phyloP scores from a whole-genome alignment of 2,888 invertebrate species.

The Drosophila demipolita region DNA sequence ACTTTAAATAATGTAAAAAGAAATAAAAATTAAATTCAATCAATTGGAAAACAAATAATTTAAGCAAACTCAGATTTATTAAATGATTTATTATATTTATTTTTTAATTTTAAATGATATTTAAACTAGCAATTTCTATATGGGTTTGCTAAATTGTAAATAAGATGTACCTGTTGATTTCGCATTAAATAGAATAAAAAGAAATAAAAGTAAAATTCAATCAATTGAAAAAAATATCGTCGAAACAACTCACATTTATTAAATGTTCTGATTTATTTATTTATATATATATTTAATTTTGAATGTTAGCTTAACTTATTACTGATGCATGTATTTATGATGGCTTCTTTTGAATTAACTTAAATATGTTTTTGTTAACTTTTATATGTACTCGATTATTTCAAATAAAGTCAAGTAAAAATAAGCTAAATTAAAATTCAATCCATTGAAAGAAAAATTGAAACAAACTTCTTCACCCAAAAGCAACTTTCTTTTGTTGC shows the following conservation, averaged over 20 bases:
- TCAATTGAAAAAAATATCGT: too few species aligned
- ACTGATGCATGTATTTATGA: neutral
- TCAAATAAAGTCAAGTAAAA: neutral
- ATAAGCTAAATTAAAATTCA: neutral
- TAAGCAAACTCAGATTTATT: too few species aligned
- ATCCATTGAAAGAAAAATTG: neutral
- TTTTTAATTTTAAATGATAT: neutral
- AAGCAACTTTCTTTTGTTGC: neutral
- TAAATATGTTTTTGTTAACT: neutral
- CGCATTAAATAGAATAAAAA: too few species aligned
- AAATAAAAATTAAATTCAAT: neutral
- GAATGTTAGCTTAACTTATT: fast-evolving
- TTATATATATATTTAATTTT: neutral
- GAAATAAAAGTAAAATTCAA: too few species aligned
- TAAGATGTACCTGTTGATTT: too few species aligned
- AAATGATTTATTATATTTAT: neutral
- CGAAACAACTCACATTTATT: neutral
- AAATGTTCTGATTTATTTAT: neutral
- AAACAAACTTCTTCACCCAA: too few species aligned
- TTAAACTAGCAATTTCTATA: too few species aligned
- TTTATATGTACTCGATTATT: neutral
- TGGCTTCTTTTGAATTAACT: fast-evolving
- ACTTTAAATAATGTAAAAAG: neutral
- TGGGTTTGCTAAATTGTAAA: too few species aligned
- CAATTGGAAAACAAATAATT: neutral